Conservation (phyloP, 2,797 vertebrate genomes). For the Enteromius thamalakanensis region DNA sequence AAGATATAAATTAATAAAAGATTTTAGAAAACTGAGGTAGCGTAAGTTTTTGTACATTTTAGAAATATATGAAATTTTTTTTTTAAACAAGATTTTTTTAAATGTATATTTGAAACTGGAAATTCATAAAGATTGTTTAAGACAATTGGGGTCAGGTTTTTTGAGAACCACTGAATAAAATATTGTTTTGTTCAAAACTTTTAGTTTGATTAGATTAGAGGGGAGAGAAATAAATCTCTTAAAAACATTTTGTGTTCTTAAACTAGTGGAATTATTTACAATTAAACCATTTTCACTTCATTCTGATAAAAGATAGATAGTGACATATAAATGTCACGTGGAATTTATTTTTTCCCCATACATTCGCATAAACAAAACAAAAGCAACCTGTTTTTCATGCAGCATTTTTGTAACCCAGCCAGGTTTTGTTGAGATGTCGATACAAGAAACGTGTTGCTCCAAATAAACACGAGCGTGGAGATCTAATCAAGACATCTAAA, state of each 20-base stretch:
- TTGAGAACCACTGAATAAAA: neutral
- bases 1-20: no score
- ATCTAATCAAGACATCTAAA: neutral
- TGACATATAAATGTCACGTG: neutral
- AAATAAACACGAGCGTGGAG: neutral
- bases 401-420: neutral
- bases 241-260: neutral
- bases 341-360: no score
- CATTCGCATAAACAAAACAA: neutral
- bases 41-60: neutral
- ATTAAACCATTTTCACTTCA: neutral
- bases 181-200: neutral
- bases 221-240: neutral
- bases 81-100: no score
- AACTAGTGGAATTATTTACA: neutral
- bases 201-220: neutral
- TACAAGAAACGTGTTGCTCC: neutral
- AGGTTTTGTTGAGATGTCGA: neutral
- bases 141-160: neutral
- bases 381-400: neutral
- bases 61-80: no score
- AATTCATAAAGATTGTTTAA: neutral
- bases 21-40: neutral
- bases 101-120: neutral
- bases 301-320: neutral